phyloP scores from a whole-genome alignment of 2,888 invertebrate genomes.

The Drosophila trichaetosa region DNA sequence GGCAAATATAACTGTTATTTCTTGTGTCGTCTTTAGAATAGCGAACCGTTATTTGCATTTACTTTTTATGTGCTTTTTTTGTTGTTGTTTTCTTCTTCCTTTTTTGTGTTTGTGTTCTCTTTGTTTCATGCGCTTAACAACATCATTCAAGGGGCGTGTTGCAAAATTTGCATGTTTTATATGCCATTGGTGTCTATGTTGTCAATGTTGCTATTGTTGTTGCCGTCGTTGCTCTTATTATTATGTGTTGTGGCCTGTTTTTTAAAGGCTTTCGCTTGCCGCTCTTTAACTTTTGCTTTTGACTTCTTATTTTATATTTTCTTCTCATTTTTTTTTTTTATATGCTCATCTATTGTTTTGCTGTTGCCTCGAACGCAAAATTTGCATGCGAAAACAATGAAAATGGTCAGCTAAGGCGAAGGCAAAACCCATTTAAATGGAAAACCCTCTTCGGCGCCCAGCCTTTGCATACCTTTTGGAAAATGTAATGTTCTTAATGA shows the following conservation, averaged over 20 bases:
- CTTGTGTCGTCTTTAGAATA: conserved; percentile 56
- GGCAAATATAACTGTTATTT: conserved; percentile 23
- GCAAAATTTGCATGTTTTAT: conserved; percentile 75
- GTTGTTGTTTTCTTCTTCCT: conserved; percentile 14
- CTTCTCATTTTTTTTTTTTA: conserved; percentile 8
- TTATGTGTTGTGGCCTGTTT: conserved; percentile 38
- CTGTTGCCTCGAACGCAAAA: conserved; percentile 38
- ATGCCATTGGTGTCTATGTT: conserved; percentile 31
- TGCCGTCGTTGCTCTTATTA: conserved; percentile 28
- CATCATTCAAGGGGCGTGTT: conserved; percentile 74
- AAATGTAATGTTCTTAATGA: conserved; percentile 76
- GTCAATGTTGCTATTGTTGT: conserved; percentile 16
- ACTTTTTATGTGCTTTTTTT: conserved; percentile 66
- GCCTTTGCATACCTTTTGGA: conserved; percentile 47
- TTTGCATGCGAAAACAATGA: conserved; percentile 77
- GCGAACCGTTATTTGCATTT: conserved; percentile 69
- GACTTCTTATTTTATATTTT: conserved; percentile 9
- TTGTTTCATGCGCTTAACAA: conserved; percentile 48
- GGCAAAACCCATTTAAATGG: conserved; percentile 38
- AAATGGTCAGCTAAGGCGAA: conserved; percentile 66
- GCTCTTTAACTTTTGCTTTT: conserved; percentile 49
- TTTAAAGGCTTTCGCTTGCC: conserved; percentile 49
- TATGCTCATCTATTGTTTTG: conserved; percentile 59
- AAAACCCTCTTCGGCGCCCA: background rate
- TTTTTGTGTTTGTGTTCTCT: background rate